Evolutionary conservation across 2,888 invertebrate species (phyloP).

Genomic region (Lucinisca nassula): DNA sequence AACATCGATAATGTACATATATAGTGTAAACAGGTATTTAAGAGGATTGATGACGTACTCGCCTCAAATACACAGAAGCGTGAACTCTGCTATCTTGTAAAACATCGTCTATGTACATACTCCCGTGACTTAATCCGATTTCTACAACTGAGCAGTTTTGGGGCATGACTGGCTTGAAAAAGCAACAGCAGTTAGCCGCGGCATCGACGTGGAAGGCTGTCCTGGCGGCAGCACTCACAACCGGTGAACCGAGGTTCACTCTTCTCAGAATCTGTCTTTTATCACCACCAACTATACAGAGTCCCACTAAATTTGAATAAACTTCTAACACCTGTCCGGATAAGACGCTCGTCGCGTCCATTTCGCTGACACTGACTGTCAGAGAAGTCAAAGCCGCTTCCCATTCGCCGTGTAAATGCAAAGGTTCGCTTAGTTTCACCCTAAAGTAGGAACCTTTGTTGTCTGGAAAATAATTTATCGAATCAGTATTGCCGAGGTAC

Average conservation of each 20-base stretch:
- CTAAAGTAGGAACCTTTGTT: background rate
- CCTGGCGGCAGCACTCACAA: background rate
- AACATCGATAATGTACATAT: no score
- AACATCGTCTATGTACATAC: background rate
- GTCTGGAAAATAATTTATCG: background rate
- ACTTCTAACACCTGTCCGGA: background rate
- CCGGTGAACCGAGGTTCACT: background rate
- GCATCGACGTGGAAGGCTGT: background rate
- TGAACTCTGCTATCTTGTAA: background rate
- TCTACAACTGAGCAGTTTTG: background rate
- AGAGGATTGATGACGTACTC: background rate
- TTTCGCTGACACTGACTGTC: background rate
- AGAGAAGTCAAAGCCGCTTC: background rate
- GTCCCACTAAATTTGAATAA: background rate
- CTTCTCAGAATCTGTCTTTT: background rate
- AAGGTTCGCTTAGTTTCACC: background rate
- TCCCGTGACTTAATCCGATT: background rate
- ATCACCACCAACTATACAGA: background rate
- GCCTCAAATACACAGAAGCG: background rate
- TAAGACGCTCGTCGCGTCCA: background rate
- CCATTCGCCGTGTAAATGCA: background rate
- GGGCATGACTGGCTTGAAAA: background rate
- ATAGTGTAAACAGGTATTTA: no score
- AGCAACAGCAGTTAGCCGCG: background rate
- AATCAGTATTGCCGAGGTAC: background rate